These are phyloP conservation scores for Ormyrus labotus DNA, from an alignment of 2,888 invertebrate genomes.

Conservation along the genomic window DNA sequence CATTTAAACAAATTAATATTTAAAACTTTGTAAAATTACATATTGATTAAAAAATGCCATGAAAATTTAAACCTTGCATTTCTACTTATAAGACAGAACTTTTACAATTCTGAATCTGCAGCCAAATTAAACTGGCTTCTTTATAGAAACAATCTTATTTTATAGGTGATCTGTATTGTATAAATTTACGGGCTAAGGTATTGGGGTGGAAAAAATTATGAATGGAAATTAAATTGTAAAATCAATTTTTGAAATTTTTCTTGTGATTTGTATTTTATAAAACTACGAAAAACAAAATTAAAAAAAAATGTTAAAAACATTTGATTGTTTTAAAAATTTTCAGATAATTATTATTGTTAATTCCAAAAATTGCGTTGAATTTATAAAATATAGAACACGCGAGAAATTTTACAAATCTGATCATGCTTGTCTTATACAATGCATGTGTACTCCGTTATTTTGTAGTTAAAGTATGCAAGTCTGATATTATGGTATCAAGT, in stretches of 20 bases:
- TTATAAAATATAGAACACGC: too few relatives aligned
- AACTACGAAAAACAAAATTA: background rate
- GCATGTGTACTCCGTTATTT: too few relatives aligned
- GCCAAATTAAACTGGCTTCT: slow-evolving; percentile 3
- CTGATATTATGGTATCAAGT: too few relatives aligned
- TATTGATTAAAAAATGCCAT: background rate
- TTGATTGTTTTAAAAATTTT: too few relatives aligned
- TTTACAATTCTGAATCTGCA: slow-evolving; percentile 18
- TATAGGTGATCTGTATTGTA: slow-evolving; percentile 31
- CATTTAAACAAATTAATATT: too few relatives aligned
- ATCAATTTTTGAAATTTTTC: slow-evolving; percentile 5
- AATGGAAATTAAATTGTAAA: background rate
- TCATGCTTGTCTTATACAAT: too few relatives aligned
- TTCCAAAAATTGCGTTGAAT: too few relatives aligned
- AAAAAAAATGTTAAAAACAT: too few relatives aligned
- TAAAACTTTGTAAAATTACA: background rate
- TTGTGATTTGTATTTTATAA: background rate
- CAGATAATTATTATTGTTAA: too few relatives aligned
- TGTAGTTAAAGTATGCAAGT: too few relatives aligned
- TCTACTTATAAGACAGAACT: background rate
- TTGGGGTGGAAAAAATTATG: background rate
- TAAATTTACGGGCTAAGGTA: slow-evolving; percentile 30
- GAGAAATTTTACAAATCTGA: too few relatives aligned
- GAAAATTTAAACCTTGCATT: background rate
- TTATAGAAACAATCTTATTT: slow-evolving; percentile 36